These are phyloP conservation scores for Thamnophis elegans DNA, from an alignment of 2,797 vertebrate species.

Conservation along the genomic window DNA sequence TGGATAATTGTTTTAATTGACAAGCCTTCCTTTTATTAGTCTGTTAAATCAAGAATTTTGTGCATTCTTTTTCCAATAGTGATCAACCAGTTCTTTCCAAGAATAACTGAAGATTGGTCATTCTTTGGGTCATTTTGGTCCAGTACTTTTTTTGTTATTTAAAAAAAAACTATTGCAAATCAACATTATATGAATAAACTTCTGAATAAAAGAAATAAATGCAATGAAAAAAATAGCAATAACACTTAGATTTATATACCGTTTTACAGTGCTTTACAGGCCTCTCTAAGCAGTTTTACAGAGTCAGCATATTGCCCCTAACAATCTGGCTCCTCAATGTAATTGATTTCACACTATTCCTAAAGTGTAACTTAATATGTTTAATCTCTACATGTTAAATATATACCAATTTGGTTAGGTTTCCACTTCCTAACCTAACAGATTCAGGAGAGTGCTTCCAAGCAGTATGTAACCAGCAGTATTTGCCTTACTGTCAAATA, in stretches of 20 bases:
- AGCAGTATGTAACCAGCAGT: background rate
- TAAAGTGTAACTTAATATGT: background rate
- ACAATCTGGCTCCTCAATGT: too few relatives aligned
- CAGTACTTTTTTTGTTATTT: background rate
- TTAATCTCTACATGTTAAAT: background rate
- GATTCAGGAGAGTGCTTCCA: background rate
- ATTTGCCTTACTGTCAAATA: background rate
- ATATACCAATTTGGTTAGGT: background rate
- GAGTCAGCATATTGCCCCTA: too few relatives aligned
- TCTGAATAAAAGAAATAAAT: background rate
- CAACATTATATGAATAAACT: background rate
- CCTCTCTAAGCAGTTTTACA: too few relatives aligned
- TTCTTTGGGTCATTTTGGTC: background rate
- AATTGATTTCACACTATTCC: background rate
- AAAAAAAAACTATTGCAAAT: background rate
- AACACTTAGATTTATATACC: too few relatives aligned
- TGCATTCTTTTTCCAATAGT: background rate
- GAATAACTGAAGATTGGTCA: background rate
- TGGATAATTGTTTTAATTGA: background rate
- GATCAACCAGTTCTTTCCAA: background rate
- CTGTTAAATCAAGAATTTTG: background rate
- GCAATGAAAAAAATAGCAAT: background rate
- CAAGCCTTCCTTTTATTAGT: background rate
- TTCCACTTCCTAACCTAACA: background rate
- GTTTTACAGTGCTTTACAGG: too few relatives aligned